Percentiles rank a stretch among this genome's conserved stretches.
Conservation (phyloP, 2,888 invertebrate species). For the Ecdyonurus torrentis region DNA sequence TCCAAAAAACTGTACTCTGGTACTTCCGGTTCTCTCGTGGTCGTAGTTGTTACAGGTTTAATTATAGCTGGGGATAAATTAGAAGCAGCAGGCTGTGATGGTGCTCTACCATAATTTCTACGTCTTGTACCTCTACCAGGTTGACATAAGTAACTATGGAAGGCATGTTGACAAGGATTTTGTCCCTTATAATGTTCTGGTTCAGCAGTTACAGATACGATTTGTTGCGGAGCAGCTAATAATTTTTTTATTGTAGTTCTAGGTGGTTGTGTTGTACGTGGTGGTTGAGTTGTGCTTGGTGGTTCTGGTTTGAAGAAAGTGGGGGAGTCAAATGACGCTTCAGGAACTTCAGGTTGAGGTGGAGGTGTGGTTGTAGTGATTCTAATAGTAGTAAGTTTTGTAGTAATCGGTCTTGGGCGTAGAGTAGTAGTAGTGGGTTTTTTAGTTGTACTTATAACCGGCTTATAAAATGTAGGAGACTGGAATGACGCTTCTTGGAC, state of each 20-base stretch:
- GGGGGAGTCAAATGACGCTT: background rate
- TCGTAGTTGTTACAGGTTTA: background rate
- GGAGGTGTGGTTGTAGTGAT: conserved; percentile 9
- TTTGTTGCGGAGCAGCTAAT: conserved; percentile 18
- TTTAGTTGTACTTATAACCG: background rate
- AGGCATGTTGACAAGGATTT: conserved; percentile 10
- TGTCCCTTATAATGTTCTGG: background rate
- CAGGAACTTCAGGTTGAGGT: conserved; percentile 7
- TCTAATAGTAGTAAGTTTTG: background rate
- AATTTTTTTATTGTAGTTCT: conserved; percentile 11
- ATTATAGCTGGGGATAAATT: background rate
- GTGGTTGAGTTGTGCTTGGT: background rate
- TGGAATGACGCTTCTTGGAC: background rate
- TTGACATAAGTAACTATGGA: conserved; percentile 11
- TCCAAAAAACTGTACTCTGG: background rate
- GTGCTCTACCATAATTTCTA: background rate
- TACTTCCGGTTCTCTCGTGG: background rate
- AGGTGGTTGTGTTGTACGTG: background rate
- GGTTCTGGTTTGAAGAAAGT: background rate
- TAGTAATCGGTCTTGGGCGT: background rate
- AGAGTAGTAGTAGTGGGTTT: background rate
- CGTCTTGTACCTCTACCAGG: background rate
- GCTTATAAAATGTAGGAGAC: background rate
- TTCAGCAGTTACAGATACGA: conserved; percentile 13
- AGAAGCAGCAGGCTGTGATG: background rate